A percentile compares a stretch with the other conserved stretches of the same genome.
Conservation (phyloP, 2,113 vertebrate genomes). For the Casuarius casuarius region DNA sequence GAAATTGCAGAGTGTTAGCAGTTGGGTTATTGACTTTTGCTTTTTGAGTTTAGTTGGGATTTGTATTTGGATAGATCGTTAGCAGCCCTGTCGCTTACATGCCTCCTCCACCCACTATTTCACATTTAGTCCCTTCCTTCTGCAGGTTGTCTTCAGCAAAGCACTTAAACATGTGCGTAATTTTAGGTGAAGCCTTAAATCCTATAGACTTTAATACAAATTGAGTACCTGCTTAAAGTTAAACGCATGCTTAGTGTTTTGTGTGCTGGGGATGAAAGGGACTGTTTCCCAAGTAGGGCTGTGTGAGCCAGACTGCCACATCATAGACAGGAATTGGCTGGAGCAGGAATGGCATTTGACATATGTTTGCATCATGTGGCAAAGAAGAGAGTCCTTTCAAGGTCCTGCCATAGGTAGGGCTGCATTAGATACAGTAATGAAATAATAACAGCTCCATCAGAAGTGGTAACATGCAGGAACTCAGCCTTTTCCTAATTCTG, state of each 20-base stretch:
- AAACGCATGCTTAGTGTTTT: neutral
- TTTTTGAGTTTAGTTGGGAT: neutral
- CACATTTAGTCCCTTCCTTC: neutral
- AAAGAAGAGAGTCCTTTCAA: neutral
- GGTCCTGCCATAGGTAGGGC: neutral
- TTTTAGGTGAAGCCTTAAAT: neutral
- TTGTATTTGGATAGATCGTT: neutral
- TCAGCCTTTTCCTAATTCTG: neutral
- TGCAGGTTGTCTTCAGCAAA: neutral
- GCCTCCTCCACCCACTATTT: neutral
- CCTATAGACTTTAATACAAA: neutral
- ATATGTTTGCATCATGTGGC: neutral
- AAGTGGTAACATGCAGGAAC: neutral
- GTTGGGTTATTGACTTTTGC: neutral
- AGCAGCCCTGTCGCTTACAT: neutral
- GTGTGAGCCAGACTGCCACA: fast-evolving
- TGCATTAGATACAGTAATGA: neutral
- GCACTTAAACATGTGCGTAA: neutral
- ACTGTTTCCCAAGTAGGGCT: neutral
- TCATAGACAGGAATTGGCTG: neutral
- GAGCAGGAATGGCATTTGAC: neutral
- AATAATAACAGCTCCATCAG: neutral
- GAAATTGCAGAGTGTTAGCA: neutral
- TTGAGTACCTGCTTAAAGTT: neutral
- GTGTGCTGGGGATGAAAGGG: too few relatives aligned